These are phyloP conservation scores for Microtus oregoni DNA, from an alignment of 2,113 vertebrate genomes.

Conservation along the genomic window DNA sequence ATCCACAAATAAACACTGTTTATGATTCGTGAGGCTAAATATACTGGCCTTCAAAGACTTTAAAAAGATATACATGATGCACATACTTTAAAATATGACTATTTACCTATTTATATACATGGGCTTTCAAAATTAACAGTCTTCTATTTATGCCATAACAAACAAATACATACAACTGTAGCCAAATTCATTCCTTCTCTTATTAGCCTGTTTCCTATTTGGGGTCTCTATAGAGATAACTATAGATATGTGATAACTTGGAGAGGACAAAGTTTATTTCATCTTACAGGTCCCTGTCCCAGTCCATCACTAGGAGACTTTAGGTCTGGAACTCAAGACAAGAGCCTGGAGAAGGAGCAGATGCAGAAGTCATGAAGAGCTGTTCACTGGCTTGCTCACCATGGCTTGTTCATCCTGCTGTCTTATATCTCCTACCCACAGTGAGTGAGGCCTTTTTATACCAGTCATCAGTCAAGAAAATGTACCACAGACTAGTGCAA, in stretches of 20 bases:
- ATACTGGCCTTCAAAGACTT: not conserved
- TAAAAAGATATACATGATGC: not conserved
- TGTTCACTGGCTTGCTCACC: not conserved
- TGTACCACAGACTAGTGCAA: not conserved
- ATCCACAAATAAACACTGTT: conserved; percentile 25
- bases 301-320: not conserved
- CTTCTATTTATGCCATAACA: not conserved
- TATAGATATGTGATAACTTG: not conserved
- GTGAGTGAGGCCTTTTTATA: not conserved
- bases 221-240: not conserved
- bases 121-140: not conserved
- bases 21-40: not conserved
- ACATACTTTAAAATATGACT: not conserved
- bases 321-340: not conserved
- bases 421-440: not conserved
- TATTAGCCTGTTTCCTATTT: not conserved
- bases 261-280: not conserved
- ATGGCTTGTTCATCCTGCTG: not conserved
- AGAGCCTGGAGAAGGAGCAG: not conserved
- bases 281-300: not conserved
- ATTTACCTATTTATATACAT: not conserved
- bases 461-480: not conserved
- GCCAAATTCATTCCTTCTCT: not conserved
- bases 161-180: not conserved
- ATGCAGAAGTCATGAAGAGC: not conserved